Evolutionary conservation across 1,140 invertebrate genomes (phyloP).

Genomic region (Drosophila albomicans): DNA sequence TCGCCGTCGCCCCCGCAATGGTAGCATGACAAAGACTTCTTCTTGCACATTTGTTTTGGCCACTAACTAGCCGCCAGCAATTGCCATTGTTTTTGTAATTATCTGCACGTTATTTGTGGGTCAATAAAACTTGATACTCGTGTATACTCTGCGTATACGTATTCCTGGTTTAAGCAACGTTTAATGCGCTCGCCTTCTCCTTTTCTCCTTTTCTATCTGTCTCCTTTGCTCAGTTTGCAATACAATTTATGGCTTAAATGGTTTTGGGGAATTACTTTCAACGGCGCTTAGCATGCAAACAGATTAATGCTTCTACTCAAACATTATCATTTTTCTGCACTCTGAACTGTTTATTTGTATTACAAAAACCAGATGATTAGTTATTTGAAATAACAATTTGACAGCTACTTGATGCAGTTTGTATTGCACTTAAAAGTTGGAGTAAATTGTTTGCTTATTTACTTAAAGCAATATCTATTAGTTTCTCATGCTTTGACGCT

Average conservation of each 20-base stretch:
- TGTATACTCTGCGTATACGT: slow-evolving; percentile 4
- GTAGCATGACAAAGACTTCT: slow-evolving; percentile 34
- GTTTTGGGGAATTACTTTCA: slow-evolving; percentile 61
- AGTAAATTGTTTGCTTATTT: neutral
- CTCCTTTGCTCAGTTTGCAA: slow-evolving; percentile 13
- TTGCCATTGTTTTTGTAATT: slow-evolving; percentile 82
- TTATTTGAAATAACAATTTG: no score
- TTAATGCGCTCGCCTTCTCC: slow-evolving; percentile 19
- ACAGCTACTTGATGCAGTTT: neutral
- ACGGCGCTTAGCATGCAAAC: slow-evolving; percentile 70
- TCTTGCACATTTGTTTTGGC: slow-evolving; percentile 67
- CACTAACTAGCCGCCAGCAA: slow-evolving; percentile 54
- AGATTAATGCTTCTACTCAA: slow-evolving; percentile 51
- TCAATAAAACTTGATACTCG: slow-evolving; percentile 84
- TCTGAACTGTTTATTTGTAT: neutral
- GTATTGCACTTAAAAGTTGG: neutral
- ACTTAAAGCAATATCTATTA: neutral
- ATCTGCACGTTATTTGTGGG: slow-evolving; percentile 84
- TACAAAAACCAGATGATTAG: no score
- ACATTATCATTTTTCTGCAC: slow-evolving; percentile 27
- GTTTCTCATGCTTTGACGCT: neutral
- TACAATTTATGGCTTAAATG: slow-evolving; percentile 69
- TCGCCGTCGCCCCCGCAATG: neutral
- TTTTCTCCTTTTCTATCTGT: neutral
- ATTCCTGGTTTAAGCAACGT: slow-evolving; percentile 62